Conservation (phyloP, 1,140 invertebrate genomes). For the Acromyrmex echinatior region DNA sequence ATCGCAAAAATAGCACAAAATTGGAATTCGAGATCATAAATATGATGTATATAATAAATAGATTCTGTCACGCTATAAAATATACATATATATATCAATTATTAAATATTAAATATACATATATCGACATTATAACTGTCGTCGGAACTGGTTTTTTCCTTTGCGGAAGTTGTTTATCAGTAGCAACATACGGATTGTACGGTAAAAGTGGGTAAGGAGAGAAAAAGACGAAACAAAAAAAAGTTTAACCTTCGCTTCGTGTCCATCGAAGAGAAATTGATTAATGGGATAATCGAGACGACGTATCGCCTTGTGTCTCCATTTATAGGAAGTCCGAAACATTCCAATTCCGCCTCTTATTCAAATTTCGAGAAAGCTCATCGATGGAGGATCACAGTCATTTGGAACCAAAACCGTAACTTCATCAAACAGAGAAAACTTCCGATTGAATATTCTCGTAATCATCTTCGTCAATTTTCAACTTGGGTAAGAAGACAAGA, state of each 20-base stretch:
- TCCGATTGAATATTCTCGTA: neutral
- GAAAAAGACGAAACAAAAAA: conserved; percentile 14
- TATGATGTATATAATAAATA: neutral
- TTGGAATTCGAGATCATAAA: neutral
- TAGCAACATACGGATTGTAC: neutral
- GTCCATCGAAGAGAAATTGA: conserved; percentile 40
- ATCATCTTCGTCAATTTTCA: conserved; percentile 9
- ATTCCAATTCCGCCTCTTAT: neutral
- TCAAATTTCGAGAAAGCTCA: conserved; percentile 26
- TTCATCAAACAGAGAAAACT: neutral
- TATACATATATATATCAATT: neutral
- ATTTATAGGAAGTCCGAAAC: neutral
- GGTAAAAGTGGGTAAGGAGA: conserved; percentile 51
- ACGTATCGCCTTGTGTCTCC: neutral
- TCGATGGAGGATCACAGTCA: neutral
- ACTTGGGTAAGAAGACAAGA: neutral
- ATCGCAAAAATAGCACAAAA: neutral
- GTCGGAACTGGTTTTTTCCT: conserved; percentile 18
- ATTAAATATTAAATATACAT: too few relatives aligned
- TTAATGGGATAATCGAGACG: conserved; percentile 22
- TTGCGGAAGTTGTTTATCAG: neutral
- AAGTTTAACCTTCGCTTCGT: conserved; percentile 1
- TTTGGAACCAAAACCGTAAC: neutral
- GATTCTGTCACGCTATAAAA: neutral
- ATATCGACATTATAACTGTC: too few relatives aligned